Percentiles rank a stretch among this genome's conserved stretches.
phyloP scores from a whole-genome alignment of 2,797 vertebrate species.

The Lutjanus campechanus region DNA sequence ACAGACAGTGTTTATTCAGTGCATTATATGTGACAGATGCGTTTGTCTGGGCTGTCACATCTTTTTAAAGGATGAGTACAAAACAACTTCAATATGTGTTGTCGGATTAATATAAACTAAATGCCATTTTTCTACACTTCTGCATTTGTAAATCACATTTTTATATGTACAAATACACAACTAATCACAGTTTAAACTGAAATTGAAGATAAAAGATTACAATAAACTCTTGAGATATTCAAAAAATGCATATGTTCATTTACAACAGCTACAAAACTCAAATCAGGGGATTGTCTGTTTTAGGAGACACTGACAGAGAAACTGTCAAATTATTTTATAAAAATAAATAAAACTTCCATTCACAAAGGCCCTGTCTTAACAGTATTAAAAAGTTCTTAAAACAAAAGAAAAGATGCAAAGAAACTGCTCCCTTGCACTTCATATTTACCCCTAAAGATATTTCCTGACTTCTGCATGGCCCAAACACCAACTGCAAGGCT shows the following conservation, averaged over 20 bases:
- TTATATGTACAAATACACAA: background rate
- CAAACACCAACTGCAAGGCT: conserved; percentile 64
- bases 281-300: background rate
- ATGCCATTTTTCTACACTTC: background rate
- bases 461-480: conserved; percentile 47
- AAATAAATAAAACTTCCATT: background rate
- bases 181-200: background rate
- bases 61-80: conserved; percentile 11
- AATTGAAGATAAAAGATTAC: background rate
- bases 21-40: background rate
- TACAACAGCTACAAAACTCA: background rate
- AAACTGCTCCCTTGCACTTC: conserved; percentile 29
- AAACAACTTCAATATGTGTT: background rate
- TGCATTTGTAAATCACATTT: conserved; percentile 5
- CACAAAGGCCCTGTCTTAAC: background rate
- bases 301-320: background rate
- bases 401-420: conserved; percentile 17
- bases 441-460: conserved; percentile 51
- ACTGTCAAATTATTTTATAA: background rate
- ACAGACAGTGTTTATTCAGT: conserved; percentile 20
- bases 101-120: background rate
- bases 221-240: background rate
- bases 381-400: background rate
- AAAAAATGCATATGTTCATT: background rate
- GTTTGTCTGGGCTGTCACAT: background rate